A percentile compares a stretch with the other conserved stretches of the same genome.
phyloP scores from a whole-genome alignment of 2,888 invertebrate species.

The Chymomyza procnemis region DNA sequence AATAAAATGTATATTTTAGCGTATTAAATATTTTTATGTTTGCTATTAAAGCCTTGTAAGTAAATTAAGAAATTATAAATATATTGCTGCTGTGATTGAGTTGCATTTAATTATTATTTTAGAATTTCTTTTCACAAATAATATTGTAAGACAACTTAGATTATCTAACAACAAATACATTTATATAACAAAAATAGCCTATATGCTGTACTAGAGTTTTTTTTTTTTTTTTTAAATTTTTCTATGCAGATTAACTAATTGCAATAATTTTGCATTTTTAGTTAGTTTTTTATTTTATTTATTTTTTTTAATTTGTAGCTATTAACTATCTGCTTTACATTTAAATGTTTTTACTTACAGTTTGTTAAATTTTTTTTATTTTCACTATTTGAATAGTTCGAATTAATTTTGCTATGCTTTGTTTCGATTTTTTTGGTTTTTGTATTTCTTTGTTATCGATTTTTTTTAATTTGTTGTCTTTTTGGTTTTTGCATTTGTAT shows the following conservation, averaged over 20 bases:
- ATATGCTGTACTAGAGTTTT: constrained; percentile 30
- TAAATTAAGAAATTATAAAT: neutral
- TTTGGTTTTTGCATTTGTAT: constrained; percentile 32
- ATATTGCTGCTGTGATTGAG: neutral
- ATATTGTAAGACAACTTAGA: neutral
- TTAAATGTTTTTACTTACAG: constrained; percentile 54
- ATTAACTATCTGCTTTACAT: constrained; percentile 65
- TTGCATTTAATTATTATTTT: neutral
- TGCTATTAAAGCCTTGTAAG: neutral
- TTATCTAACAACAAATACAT: neutral
- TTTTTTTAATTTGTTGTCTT: constrained; percentile 41
- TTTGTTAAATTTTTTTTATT: constrained; percentile 53
- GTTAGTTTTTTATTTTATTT: neutral
- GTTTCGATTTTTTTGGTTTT: constrained; percentile 16
- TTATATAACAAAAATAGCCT: neutral
- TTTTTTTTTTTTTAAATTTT: constrained; percentile 34
- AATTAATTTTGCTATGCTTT: constrained; percentile 66
- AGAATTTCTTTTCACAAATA: neutral
- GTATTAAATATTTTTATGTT: neutral
- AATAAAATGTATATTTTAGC: neutral
- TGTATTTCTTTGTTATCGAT: constrained; percentile 32
- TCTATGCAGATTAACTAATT: constrained; percentile 57
- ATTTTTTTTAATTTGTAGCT: constrained; percentile 47
- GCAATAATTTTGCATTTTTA: constrained; percentile 35
- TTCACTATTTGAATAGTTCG: constrained; percentile 48